Evolutionary conservation across 2,888 invertebrate species (phyloP), one percentile per base, ranked within the genome.

Genomic region (Cataglyphis altisquamis): DNA sequence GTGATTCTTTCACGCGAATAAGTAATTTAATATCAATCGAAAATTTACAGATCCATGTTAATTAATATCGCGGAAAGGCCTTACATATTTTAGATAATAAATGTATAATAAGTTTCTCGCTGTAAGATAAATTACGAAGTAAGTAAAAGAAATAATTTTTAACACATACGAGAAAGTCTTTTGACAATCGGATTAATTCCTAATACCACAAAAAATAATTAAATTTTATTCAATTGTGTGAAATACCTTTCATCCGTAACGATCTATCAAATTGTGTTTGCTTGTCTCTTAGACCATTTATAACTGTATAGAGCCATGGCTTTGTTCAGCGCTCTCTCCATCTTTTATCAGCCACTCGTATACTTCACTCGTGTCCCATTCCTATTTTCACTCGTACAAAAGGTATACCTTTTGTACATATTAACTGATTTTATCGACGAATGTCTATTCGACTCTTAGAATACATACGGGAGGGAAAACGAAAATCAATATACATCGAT

Each of bases 401-500:
- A 21, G 39, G 3, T 45, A 41, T 15, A 32, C 10, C 21, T 41
- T 52, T 10, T 41, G 4, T 60, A 41, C 9, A 25, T 41, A 70
- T 45, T 60, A 48, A 62, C 21, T 45, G 67, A 78, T 60, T 80
- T 68, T 60, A 80, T 70, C 70, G 25, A 12, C 2, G 60, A 78
- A 32, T 36, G 5, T 68, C 25, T 62, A 36, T 36, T 48, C 36
- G 36, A 80, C 45, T 12, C 36, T 60, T 60, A 60, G 32, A 12
- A 78, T 57, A 21, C 21, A 60, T 45, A 21, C 21, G 32, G 18
- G 36, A 52, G 36, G 12, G 12, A 80, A 45, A 78, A 70, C 68
- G 60, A 78, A 78, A 70, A n/a, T 18, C 78, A 25, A 78, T 68
- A 68, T 36, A 48, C n/a, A 60, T 68, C 32, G 78, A 80, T 80